These are phyloP conservation scores for Cyanoramphus novaezelandiae DNA, from an alignment of 2,113 vertebrate genomes.

Conservation along the genomic window DNA sequence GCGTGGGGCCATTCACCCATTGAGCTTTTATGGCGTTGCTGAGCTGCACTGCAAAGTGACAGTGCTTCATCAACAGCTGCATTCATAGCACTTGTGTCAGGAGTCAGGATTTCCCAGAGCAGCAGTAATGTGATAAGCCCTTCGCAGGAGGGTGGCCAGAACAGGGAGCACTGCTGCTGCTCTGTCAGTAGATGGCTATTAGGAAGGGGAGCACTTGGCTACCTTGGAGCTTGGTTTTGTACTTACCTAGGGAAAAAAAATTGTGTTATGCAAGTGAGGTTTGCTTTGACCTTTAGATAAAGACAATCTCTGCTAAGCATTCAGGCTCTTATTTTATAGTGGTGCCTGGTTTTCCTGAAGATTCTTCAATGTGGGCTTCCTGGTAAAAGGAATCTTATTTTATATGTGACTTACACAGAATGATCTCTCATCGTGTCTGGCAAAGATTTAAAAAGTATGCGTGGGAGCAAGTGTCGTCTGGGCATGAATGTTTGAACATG, in stretches of 20 bases:
- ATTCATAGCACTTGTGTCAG: background rate
- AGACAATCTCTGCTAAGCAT: background rate
- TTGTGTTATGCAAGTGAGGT: background rate
- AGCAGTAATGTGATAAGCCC: background rate
- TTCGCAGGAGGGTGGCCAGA: background rate
- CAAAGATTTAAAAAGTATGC: background rate
- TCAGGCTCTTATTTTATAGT: background rate
- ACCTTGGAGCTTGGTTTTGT: background rate
- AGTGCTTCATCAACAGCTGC: background rate
- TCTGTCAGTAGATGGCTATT: background rate
- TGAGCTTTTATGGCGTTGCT: background rate
- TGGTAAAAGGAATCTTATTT: background rate
- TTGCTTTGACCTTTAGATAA: conserved; percentile 15
- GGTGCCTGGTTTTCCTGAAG: background rate
- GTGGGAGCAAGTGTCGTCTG: background rate
- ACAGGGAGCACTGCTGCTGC: fast-evolving
- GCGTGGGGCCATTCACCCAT: fast-evolving
- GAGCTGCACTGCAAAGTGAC: background rate
- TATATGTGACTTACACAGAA: background rate
- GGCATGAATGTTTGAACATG: background rate
- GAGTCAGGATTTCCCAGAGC: background rate
- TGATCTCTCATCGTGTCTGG: background rate
- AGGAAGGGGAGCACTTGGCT: background rate
- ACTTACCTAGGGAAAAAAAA: background rate
- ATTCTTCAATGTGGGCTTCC: background rate